Evolutionary conservation across 2,113 vertebrate species (phyloP).

Genomic region (Chinchilla lanigera): DNA sequence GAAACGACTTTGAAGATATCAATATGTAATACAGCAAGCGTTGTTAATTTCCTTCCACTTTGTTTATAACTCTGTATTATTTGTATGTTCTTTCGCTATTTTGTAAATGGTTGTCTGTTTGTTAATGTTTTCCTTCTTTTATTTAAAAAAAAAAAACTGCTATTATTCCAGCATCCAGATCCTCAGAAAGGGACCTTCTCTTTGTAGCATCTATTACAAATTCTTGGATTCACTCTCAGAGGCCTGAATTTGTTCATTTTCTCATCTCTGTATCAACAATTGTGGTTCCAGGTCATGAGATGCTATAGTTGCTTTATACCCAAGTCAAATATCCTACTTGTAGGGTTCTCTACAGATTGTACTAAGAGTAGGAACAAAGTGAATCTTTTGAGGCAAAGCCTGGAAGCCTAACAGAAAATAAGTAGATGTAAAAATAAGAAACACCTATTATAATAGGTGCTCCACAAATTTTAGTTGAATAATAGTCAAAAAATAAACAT

Average conservation of each 20-base stretch:
- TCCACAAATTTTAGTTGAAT: conserved; percentile 45
- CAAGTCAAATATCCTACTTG: background rate
- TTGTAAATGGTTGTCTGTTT: too few relatives aligned
- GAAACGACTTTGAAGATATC: too few relatives aligned
- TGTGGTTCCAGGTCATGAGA: background rate
- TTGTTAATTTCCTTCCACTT: too few relatives aligned
- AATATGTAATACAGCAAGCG: too few relatives aligned
- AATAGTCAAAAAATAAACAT: background rate
- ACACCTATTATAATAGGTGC: background rate
- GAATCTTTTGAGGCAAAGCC: background rate
- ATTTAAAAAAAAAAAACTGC: too few relatives aligned
- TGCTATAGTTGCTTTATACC: background rate
- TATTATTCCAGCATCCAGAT: background rate
- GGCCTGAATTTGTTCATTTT: background rate
- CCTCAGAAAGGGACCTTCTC: background rate
- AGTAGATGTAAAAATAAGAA: conserved; percentile 43
- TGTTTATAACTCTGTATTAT: too few relatives aligned
- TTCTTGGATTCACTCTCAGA: background rate
- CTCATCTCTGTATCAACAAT: background rate
- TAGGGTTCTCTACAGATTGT: background rate
- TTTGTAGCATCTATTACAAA: background rate
- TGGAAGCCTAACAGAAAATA: background rate
- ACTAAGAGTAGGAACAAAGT: background rate
- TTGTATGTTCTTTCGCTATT: too few relatives aligned
- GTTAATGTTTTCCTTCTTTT: too few relatives aligned